Evolutionary conservation across 2,797 vertebrate species (phyloP), one percentile per base, ranked within the genome.

Genomic region (Remorina albescens): DNA sequence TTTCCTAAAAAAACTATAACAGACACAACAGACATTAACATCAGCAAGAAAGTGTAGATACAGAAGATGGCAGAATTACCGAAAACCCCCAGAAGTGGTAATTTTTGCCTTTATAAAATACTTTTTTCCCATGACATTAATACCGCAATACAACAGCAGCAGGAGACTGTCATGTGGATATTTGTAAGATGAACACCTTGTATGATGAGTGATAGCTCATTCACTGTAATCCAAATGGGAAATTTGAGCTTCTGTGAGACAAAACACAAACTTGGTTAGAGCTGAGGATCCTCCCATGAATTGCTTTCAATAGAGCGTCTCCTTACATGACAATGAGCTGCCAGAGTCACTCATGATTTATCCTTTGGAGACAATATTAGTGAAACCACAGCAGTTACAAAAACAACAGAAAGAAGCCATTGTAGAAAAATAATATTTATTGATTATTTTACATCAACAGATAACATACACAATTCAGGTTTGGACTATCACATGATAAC

Each of bases 361-460:
- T 46, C 19, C 36, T 11, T 49, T 8, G n/a, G 57, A 6, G 60
- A 71, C 5, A 68, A 76, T 63, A 64, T 11, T 21, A 63, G 32
- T 2, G 5, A 67, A 47, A 30, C 44, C 19, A 34, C n/a, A 30
- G 54, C 11, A 26, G 42, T 2, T 19, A 15, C 34, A 76, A 39
- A 15, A 73, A 65, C n/a, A 61, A 19, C 0, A 72, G 2, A 57
- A 8, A 71, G 18, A 34, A 11, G 9, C 37, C 0, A 0, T 51
- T 73, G 51, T 64, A 78, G 13, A 83, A 88, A 88, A 89, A 88
- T 81, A 82, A 0, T 25, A 11, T 88, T 84, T 82, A 84, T 91
- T 90, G 0, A 3, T 55, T 70, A 64, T 59, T 34, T 65, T 18
- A 63, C 34, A 63, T 47, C 23, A 23, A 49, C 6, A 51, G 65